phyloP scores from a whole-genome alignment of 1,140 invertebrate genomes.

The Sinella curviseta region DNA sequence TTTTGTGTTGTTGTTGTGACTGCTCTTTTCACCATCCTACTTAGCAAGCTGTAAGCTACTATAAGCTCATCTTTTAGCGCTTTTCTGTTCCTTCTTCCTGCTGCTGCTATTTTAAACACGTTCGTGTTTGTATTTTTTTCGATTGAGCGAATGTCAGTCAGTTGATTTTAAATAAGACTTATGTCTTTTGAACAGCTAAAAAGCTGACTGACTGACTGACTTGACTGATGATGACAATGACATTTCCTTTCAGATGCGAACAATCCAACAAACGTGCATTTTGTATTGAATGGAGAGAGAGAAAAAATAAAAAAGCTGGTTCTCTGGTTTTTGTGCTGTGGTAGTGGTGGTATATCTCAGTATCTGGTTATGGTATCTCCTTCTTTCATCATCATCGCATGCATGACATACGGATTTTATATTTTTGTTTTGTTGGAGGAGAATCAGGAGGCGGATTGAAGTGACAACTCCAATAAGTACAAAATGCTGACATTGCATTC shows the following conservation, averaged over 20 bases:
- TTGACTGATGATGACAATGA: constrained; percentile 4
- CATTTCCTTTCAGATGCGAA: constrained; percentile 9
- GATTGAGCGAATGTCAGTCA: neutral
- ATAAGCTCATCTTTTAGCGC: too few species aligned
- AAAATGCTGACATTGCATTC: neutral
- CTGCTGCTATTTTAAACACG: neutral
- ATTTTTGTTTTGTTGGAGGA: neutral
- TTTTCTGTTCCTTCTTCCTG: neutral
- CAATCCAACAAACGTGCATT: neutral
- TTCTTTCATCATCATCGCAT: neutral
- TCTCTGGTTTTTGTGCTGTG: too few species aligned
- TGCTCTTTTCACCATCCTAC: neutral
- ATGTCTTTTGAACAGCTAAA: neutral
- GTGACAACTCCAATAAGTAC: neutral
- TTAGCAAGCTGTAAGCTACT: neutral
- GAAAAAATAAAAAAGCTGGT: neutral
- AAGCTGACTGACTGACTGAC: neutral
- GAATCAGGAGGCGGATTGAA: neutral
- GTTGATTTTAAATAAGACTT: neutral
- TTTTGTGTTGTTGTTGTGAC: neutral
- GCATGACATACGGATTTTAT: constrained; percentile 8
- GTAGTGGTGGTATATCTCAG: too few species aligned
- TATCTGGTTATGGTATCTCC: neutral
- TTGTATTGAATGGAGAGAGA: neutral
- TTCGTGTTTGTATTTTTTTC: neutral